Conservation (phyloP, 2,888 invertebrate genomes). For the Cryptocephalus primarius region DNA sequence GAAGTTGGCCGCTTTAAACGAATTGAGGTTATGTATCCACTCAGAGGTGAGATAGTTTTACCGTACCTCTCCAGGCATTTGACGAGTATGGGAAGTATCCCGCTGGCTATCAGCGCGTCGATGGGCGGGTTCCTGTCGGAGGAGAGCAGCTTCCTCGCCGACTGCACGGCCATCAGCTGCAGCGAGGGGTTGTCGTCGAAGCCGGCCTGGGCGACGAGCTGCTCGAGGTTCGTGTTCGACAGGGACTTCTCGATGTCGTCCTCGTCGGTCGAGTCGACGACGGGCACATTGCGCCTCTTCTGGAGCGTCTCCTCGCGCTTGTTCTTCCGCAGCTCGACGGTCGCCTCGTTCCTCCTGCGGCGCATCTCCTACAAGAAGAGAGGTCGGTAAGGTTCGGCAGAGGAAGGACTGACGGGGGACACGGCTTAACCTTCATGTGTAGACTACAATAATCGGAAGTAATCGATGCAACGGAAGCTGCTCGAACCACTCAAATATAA, state of each 20-base stretch:
- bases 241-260: conserved; percentile 61
- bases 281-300: conserved; percentile 91
- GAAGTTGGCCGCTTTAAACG: too few species aligned
- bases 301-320: conserved; percentile 95
- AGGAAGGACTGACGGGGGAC: too few species aligned
- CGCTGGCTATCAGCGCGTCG: conserved; percentile 86
- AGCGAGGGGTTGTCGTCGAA: conserved; percentile 67
- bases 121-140: conserved; percentile 98
- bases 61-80: conserved; percentile 58
- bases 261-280: conserved; percentile 75
- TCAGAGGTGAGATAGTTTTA: too few species aligned
- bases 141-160: conserved; percentile 89
- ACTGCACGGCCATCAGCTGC: conserved; percentile 86
- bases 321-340: conserved; percentile 93
- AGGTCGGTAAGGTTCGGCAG: conserved; percentile 9
- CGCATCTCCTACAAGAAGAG: conserved; percentile 75
- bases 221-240: conserved; percentile 63
- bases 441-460: too few species aligned
- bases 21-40: too few species aligned
- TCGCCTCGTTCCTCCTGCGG: conserved; percentile 90
- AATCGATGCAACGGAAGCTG: too few species aligned
- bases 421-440: too few species aligned
- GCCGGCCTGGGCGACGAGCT: conserved; percentile 78
- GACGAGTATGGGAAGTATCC: conserved; percentile 83
- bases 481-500: too few species aligned